Evolutionary conservation across 1,140 invertebrate genomes (phyloP), one percentile per base, ranked within the genome.

Genomic region (Drosophila lowei): DNA sequence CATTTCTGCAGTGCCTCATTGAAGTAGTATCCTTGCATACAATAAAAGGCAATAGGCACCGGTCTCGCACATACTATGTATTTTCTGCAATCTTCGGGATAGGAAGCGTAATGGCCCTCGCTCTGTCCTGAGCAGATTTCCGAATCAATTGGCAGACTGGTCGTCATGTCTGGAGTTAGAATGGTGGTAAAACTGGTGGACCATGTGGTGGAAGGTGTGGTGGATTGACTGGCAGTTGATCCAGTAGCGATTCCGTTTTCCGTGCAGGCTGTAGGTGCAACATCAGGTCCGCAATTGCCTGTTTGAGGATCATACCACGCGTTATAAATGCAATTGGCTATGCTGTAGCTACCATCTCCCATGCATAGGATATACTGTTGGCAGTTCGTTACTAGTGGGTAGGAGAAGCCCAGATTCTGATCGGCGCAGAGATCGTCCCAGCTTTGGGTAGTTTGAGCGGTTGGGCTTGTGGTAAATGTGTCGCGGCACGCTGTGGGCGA

Each of bases 21-120:
- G 21, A 90, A 90, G 55, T 71, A 86, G 16, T 76, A 64, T 0
- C 59, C 55, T 5, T 30, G 9, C 1, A 58, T 65, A 25, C 86
- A 90, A n/a, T 83, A 71, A 42, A 90, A 90, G 1, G 86, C 86
- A 38, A 83, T 75, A 2, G 85, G 85, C 6, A 83, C 76, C 0
- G 86, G 86, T 9, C 38, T 48, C 0, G 43, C 53, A 47, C 86
- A 90, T 0, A 72, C 30, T 7, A 89, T 74, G 41, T 90, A 90
- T 43, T 90, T 90, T 4, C 58, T 61, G 50, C 86, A 90, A 18
- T 77, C 76, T 44, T 79, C 75, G 0, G 86, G 86, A 64, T 90
- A 90, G 4, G 46, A 9, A 1, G 70, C 72, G 18, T 86, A 75
- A 6, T 79, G 48, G 1, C 72, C 76, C 8, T 70, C 15, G 0